A percentile compares a stretch with the other conserved stretches of the same genome.
Evolutionary conservation across 2,113 vertebrate genomes (phyloP).

Genomic region (Myiopsitta monachus): DNA sequence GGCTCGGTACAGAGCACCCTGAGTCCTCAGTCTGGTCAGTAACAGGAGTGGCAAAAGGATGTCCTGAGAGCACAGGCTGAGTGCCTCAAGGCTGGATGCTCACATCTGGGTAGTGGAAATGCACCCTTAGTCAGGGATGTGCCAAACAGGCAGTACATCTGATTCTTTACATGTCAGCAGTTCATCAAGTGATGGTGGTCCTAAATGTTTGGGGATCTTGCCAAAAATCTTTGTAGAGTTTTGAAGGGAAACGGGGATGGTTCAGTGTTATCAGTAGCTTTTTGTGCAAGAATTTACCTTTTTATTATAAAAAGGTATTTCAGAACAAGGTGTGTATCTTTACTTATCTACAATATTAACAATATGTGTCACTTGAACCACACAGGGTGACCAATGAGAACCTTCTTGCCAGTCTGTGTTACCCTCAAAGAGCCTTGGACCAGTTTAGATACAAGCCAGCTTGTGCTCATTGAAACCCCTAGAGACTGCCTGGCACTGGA

Average conservation of each 20-base stretch:
- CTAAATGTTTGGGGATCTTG: not conserved
- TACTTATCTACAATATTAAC: not conserved
- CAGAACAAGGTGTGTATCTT: not conserved
- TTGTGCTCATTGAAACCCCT: slow-evolving; percentile 24
- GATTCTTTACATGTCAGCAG: not conserved
- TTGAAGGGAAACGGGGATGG: not conserved
- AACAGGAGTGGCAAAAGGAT: not conserved
- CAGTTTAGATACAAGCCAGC: not conserved
- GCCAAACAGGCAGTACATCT: not conserved
- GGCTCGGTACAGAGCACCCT: not conserved
- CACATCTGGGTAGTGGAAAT: not conserved
- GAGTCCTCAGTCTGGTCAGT: not conserved
- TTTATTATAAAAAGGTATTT: not conserved
- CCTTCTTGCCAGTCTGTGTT: not conserved
- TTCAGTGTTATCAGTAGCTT: not conserved
- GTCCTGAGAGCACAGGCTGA: not conserved
- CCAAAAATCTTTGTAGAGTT: not conserved
- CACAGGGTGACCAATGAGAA: not conserved
- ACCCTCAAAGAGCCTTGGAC: not conserved
- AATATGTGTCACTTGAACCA: not conserved
- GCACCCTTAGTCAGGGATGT: not conserved
- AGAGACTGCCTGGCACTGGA: slow-evolving; percentile 46
- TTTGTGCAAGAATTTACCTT: not conserved
- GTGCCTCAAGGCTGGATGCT: not conserved
- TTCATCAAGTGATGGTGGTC: not conserved